Conservation (phyloP, 2,113 vertebrate species). For the Cinclus mexicanus region DNA sequence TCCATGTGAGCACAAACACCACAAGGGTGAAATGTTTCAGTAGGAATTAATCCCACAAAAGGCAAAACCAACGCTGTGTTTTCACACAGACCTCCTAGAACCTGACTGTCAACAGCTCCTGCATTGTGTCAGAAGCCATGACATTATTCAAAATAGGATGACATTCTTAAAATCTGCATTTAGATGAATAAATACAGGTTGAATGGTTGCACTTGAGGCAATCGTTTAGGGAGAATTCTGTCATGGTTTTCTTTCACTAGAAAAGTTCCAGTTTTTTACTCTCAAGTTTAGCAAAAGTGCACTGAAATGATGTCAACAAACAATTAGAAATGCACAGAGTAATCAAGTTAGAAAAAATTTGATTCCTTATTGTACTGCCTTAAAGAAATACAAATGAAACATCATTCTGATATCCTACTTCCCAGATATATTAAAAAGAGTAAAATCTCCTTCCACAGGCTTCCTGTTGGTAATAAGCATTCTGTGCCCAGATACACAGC, state of each 20-base stretch:
- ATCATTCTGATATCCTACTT: neutral
- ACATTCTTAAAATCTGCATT: conserved; percentile 19
- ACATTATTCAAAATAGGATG: neutral
- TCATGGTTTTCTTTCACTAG: neutral
- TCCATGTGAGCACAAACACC: neutral
- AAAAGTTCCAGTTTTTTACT: neutral
- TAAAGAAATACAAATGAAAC: conserved; percentile 10
- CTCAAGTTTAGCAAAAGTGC: neutral
- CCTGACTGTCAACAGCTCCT: neutral
- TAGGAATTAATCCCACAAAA: neutral
- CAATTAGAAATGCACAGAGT: neutral
- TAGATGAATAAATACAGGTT: neutral
- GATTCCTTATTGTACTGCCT: neutral
- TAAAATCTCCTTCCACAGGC: neutral
- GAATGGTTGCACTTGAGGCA: neutral
- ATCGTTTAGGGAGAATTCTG: neutral
- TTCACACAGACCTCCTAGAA: neutral
- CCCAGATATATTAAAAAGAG: neutral
- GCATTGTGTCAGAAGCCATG: neutral
- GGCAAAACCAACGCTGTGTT: accelerated
- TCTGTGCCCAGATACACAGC: neutral
- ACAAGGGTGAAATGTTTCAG: neutral
- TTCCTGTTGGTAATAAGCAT: neutral
- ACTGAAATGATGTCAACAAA: neutral
- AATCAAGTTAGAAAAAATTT: neutral